Evolutionary conservation across 2,888 invertebrate genomes (phyloP).

Genomic region (Eurois occulta): DNA sequence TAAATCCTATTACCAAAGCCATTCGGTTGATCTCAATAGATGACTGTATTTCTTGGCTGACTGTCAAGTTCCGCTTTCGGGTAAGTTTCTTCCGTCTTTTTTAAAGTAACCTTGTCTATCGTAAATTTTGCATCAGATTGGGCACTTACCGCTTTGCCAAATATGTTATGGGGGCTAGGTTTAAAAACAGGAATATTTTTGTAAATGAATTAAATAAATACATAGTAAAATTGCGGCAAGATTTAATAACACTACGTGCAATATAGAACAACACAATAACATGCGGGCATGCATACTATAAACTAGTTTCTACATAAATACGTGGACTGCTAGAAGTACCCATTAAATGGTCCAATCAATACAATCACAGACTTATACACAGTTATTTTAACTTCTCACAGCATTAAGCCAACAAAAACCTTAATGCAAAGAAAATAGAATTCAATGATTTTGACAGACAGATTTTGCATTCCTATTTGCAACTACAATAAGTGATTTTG

Average conservation of each 20-base stretch:
- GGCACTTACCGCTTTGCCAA: not conserved
- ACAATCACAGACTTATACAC: not conserved
- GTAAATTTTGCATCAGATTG: not conserved
- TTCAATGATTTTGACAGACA: not conserved
- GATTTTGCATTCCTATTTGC: not conserved
- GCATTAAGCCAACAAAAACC: not conserved
- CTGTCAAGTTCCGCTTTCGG: constrained; percentile 34
- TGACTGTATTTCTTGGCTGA: constrained; percentile 24
- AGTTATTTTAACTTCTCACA: not conserved
- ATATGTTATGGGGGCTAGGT: not conserved
- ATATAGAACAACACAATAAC: constrained; percentile 35
- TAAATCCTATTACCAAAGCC: constrained; percentile 21
- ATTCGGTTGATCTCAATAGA: constrained; percentile 8
- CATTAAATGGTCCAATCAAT: not conserved
- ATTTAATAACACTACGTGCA: constrained; percentile 59
- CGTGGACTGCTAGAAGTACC: constrained; percentile 15
- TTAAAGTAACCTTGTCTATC: not conserved
- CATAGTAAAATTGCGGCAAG: constrained; percentile 7
- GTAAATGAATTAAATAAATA: constrained; percentile 6
- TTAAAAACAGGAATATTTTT: not conserved
- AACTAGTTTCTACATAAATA: constrained; percentile 26
- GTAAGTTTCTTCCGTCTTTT: not conserved
- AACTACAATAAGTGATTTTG: not conserved
- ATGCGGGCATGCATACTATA: constrained; percentile 43
- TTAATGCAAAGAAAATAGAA: not conserved